Base-by-base conservation (phyloP, 2,888 invertebrate genomes). In the Sinohyriopsis cumingii region DNA sequence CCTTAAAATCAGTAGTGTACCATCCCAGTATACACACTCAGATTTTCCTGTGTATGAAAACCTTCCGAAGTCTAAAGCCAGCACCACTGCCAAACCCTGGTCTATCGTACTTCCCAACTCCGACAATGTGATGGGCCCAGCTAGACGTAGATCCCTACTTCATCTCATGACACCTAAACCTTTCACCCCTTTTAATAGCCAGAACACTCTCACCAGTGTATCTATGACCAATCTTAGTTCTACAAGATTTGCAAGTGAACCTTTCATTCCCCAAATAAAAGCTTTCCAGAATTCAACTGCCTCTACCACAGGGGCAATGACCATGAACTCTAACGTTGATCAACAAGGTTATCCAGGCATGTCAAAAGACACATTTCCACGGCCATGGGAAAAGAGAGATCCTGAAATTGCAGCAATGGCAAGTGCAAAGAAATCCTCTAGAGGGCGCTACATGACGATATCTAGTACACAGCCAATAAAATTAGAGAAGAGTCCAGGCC, bases 361-460 rank as follows among this genome's bases (percentile, higher is more conserved):
- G 45, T 45, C 45, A 45, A 45, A 45, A 45, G 45, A 45, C 3
- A 45, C 45, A 45, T 45, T 45, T 12, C 45, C 45, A 45, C 45
- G 15, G 15, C 45, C 45, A 45, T 45, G 45, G 59, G 24, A 59
- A 18, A 59, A 59, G 20, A 59, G 20, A 22, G n/a, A 59, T 24
- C 59, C 22, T 59, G 45, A 12, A 45, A 45, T 45, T 3, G 15
- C 59, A 59, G 12, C 59, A 57, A 18, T 24, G 12, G n/a, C 57
- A 15, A 57, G 57, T 18, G 57, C 15, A 18, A 59, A 59, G 15
- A 59, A 59, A 4, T 22, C n/a, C n/a, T 22, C 24, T 45, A 79
- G 79, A 68, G 92, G 95, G 66, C 96, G 96, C 89, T 94, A 96
- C 85, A 68, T 84, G 80, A 97, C 96, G 0, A 95, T 96, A n/a